Base-by-base conservation (phyloP, 2,888 invertebrate genomes). In the Beris morrisii region DNA sequence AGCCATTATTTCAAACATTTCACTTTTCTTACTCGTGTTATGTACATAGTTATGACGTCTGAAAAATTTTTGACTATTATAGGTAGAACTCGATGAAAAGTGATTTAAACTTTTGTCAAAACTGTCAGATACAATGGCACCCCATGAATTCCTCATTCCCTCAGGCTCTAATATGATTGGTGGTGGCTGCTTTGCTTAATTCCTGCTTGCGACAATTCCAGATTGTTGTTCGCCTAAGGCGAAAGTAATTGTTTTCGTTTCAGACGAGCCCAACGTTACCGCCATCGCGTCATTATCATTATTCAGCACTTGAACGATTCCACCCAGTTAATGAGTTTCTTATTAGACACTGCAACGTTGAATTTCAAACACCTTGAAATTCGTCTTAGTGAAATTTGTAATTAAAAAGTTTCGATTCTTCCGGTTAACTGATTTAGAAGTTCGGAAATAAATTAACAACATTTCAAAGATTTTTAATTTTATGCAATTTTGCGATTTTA, bases 81-180 rank as follows among this genome's bases (percentile, higher is more conserved):
- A 5, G 38, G 5, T 38, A 38, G 4, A 22, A 22, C 22, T 22
- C 22, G 2, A 22, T 32, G 31, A 71, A 69, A 72, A 71, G 71
- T 70, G 69, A 70, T 68, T 71, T 71, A 71, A 72, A 72, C 74
- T 74, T 75, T 75, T 75, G 75, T 75, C 75, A 74, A 72, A 73
- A 74, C 72, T 73, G 75, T 75, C 75, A 75, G 67, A 68, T 71
- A 70, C 74, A 74, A 74, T 72, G 71, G 71, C 71, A 70, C 31
- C 28, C 32, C 65, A 32, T 48, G 48, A 56, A 56, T 38, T 45
- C 13, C 13, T 15, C 5, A 15, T 12, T 48, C 15, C 12, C 12
- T 48, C 12, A 15, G n/a, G 48, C 15, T 15, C 5, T 9, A 48
- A 6, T 9, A 48, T 48, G 38, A 38, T 9, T 7, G 9, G 38